These are phyloP conservation scores for Chrysoperla carnea DNA, from an alignment of 1,140 invertebrate genomes.

Conservation along the genomic window DNA sequence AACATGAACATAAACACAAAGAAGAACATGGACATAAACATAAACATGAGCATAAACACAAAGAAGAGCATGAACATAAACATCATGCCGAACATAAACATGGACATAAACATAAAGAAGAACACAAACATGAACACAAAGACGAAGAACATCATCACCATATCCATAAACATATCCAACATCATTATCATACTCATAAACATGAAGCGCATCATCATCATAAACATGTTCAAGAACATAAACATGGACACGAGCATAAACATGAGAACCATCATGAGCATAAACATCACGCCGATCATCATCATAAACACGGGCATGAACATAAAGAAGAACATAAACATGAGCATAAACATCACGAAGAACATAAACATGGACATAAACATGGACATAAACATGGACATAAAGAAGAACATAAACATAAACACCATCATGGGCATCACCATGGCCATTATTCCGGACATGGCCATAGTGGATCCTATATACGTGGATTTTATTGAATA, in stretches of 20 bases:
- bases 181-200: constrained; percentile 4
- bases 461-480: constrained; percentile 2
- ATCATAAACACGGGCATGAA: constrained; percentile 3
- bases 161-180: constrained; percentile 1
- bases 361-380: constrained; percentile 4
- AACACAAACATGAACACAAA: constrained; percentile 5
- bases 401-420: constrained; percentile 4
- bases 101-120: constrained; percentile 3
- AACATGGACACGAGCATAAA: constrained; percentile 3
- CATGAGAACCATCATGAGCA: constrained; percentile 3
- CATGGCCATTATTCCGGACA: constrained; percentile 9
- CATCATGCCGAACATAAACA: constrained; percentile 5
- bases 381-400: constrained; percentile 9
- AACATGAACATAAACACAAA: no score
- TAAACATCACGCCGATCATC: constrained; percentile 3
- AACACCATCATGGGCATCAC: constrained; percentile 6
- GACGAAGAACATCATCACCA: constrained; percentile 5
- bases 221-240: constrained; percentile 4
- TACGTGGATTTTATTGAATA: no score
- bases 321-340: constrained; percentile 4
- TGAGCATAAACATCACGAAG: constrained; percentile 5
- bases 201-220: constrained; percentile 4
- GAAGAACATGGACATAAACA: constrained; percentile 4
- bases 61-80: constrained; percentile 4
- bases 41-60: constrained; percentile 5